These are phyloP conservation scores for Acrobeloides nanus DNA, from an alignment of 2,888 invertebrate species.

Conservation along the genomic window DNA sequence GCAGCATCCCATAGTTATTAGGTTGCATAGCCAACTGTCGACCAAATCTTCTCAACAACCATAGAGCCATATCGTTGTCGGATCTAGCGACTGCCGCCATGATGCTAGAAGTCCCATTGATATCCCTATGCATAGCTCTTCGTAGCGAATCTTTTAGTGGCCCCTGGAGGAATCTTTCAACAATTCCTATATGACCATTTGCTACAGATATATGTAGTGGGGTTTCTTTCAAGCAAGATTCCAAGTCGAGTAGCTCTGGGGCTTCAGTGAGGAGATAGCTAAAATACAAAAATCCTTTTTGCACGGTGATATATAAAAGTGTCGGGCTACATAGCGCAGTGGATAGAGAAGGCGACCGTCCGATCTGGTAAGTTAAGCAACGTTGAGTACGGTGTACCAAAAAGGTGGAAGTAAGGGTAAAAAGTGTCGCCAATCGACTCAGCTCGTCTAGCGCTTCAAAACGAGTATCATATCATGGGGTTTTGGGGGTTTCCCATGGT, in stretches of 20 bases:
- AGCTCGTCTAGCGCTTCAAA: too few relatives aligned
- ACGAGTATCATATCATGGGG: too few relatives aligned
- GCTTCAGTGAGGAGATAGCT: constrained; percentile 31
- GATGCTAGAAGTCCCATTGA: constrained; percentile 40
- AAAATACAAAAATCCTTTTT: too few relatives aligned
- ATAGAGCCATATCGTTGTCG: constrained; percentile 38
- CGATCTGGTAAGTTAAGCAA: too few relatives aligned
- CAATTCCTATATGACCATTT: constrained; percentile 15
- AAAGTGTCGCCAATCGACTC: too few relatives aligned
- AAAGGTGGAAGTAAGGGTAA: too few relatives aligned
- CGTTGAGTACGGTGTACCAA: too few relatives aligned
- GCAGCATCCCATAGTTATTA: constrained; percentile 42
- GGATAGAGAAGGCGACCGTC: neutral
- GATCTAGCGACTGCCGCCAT: constrained; percentile 40
- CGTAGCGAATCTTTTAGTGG: constrained; percentile 10
- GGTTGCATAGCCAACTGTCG: constrained; percentile 34
- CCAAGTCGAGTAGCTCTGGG: constrained; percentile 27
- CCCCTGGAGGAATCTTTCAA: constrained; percentile 20
- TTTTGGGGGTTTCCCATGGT: too few relatives aligned
- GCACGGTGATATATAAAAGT: too few relatives aligned
- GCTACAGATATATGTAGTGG: constrained; percentile 25
- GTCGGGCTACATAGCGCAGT: too few relatives aligned
- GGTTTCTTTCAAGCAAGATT: constrained; percentile 27
- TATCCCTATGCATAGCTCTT: constrained; percentile 24
- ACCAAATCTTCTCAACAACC: constrained; percentile 39